Conservation (phyloP, 2,797 vertebrate species). For the Carduelis carduelis region DNA sequence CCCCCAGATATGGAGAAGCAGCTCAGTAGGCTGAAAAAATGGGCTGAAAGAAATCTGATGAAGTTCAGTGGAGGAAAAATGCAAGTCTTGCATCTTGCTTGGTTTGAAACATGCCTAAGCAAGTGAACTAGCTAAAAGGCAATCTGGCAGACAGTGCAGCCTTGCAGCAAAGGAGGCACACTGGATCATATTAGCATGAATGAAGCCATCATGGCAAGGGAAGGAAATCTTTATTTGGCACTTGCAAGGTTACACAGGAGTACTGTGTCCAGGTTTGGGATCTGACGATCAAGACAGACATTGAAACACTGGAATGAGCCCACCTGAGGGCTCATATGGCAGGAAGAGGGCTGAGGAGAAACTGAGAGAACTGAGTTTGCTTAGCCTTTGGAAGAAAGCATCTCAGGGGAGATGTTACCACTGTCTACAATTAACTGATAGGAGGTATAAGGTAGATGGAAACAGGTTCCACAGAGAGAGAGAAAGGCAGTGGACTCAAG, state of each 20-base stretch:
- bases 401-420: not conserved
- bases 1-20: not conserved
- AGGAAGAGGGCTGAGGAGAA: not conserved
- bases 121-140: not conserved
- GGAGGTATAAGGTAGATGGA: not conserved
- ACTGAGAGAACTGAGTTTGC: not conserved
- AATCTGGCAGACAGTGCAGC: not conserved
- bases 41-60: not conserved
- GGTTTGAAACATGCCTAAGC: not conserved
- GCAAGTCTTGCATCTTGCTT: not conserved
- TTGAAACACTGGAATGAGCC: not conserved
- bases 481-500: not conserved
- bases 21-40: not conserved
- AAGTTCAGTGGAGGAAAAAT: not conserved
- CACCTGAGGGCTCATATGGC: not conserved
- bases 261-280: not conserved
- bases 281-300: not conserved
- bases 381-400: not conserved
- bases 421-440: not conserved
- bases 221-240: not conserved
- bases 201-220: not conserved
- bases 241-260: not conserved
- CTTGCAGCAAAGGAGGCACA: not conserved
- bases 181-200: not conserved
- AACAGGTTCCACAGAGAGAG: not conserved